These are phyloP conservation scores for Zaprionus africanus DNA, from an alignment of 1,140 invertebrate species.

Conservation along the genomic window DNA sequence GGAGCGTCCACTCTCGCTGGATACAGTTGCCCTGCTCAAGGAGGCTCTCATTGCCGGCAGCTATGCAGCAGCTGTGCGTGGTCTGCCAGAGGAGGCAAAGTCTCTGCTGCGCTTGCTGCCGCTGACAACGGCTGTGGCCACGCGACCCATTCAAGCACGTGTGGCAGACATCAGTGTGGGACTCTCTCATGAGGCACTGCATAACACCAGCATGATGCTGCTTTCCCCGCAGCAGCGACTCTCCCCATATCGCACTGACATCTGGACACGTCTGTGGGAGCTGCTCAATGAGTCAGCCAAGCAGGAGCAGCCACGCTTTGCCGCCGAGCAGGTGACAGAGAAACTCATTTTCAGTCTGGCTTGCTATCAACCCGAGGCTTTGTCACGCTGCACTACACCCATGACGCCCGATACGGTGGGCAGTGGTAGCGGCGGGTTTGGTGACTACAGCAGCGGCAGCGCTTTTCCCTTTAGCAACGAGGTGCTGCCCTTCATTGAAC, in stretches of 20 bases:
- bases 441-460: constrained; percentile 82
- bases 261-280: constrained; percentile 93
- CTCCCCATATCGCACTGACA: constrained; percentile 90
- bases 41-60: constrained; percentile 91
- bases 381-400: constrained; percentile 92
- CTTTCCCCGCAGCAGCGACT: constrained; percentile 92
- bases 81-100: constrained; percentile 88
- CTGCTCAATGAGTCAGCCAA: constrained; percentile 86
- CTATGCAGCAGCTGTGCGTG: constrained; percentile 89
- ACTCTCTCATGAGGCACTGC: constrained; percentile 88
- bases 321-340: constrained; percentile 89
- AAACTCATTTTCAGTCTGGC: constrained; percentile 91
- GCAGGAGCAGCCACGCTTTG: constrained; percentile 87
- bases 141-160: constrained; percentile 76
- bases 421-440: constrained; percentile 77
- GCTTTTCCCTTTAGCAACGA: constrained; percentile 85
- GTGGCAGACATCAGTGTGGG: constrained; percentile 78
- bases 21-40: constrained; percentile 87
- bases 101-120: constrained; percentile 89
- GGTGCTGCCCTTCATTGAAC: constrained; percentile 90
- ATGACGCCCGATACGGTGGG: constrained; percentile 88
- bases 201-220: constrained; percentile 92
- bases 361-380: constrained; percentile 93
- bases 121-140: constrained; percentile 86
- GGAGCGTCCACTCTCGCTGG: constrained; percentile 74